These are phyloP conservation scores for Vanessa tameamea DNA, from an alignment of 1,140 invertebrate species.

Conservation along the genomic window DNA sequence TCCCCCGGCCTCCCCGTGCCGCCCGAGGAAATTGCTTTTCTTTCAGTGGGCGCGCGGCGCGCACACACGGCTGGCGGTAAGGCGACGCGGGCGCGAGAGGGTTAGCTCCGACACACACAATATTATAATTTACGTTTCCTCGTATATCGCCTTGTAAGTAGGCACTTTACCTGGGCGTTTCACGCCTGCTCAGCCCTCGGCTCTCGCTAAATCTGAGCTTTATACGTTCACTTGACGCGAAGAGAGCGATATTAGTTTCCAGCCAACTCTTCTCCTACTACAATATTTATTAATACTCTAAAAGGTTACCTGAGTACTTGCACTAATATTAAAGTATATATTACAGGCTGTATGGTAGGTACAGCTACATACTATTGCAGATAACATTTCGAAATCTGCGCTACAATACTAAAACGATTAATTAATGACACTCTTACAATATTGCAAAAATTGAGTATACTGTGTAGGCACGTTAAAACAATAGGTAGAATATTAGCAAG, in stretches of 20 bases:
- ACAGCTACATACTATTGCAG: too few relatives aligned
- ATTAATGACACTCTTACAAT: background rate
- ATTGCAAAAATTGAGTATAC: background rate
- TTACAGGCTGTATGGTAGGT: too few relatives aligned
- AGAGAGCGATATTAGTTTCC: conserved; percentile 78
- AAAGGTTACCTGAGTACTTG: conserved; percentile 24
- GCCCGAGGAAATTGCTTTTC: conserved; percentile 78
- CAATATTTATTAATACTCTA: conserved; percentile 76
- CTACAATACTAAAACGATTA: background rate
- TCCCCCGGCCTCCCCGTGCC: conserved; percentile 54
- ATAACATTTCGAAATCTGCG: too few relatives aligned
- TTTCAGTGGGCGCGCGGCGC: conserved; percentile 75
- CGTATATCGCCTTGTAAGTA: conserved; percentile 79
- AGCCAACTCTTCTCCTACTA: conserved; percentile 75
- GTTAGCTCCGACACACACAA: conserved; percentile 76
- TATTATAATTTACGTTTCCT: conserved; percentile 80
- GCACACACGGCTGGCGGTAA: conserved; percentile 58
- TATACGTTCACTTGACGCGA: conserved; percentile 80
- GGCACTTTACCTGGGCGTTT: conserved; percentile 77
- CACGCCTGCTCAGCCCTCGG: conserved; percentile 73
- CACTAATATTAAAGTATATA: conserved; percentile 5
- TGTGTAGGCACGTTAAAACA: conserved; percentile 29
- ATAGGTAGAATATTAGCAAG: conserved; percentile 26
- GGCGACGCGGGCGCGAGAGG: conserved; percentile 65
- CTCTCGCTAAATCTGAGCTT: conserved; percentile 79